Conservation (phyloP, 2,113 vertebrate species). For the Alligator mississippiensis region DNA sequence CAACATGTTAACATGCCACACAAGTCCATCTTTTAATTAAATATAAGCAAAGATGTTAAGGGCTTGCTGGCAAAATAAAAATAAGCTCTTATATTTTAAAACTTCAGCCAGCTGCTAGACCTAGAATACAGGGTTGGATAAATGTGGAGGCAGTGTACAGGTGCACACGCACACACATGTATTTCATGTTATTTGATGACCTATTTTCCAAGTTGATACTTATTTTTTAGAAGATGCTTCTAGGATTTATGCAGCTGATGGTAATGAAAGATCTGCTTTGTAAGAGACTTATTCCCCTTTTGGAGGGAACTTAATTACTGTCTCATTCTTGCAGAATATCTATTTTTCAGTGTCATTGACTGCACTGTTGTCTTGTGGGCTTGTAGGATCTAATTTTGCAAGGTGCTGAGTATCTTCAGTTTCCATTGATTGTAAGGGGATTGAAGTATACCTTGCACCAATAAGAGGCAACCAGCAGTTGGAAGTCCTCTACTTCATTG, state of each 20-base stretch:
- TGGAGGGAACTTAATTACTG: slow-evolving; percentile 31
- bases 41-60: background rate
- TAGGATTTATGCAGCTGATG: slow-evolving; percentile 74
- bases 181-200: slow-evolving; percentile 77
- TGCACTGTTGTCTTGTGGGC: slow-evolving; percentile 10
- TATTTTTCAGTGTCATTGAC: background rate
- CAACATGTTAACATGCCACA: background rate
- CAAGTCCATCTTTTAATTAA: slow-evolving; percentile 12
- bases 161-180: background rate
- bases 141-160: slow-evolving; percentile 55
- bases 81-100: slow-evolving; percentile 35
- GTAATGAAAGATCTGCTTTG: slow-evolving; percentile 66
- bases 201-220: slow-evolving; percentile 67
- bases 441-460: no score
- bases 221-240: slow-evolving; percentile 75
- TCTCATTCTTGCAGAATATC: background rate
- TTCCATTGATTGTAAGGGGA: background rate
- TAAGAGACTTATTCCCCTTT: slow-evolving; percentile 46
- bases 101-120: slow-evolving; percentile 70
- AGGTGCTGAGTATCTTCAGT: background rate
- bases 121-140: slow-evolving; percentile 59
- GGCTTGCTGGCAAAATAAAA: background rate
- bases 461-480: background rate
- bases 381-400: background rate
- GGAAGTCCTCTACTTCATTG: background rate